These are phyloP conservation scores for Panthera tigris DNA, from an alignment of 2,113 vertebrate species.

Conservation along the genomic window DNA sequence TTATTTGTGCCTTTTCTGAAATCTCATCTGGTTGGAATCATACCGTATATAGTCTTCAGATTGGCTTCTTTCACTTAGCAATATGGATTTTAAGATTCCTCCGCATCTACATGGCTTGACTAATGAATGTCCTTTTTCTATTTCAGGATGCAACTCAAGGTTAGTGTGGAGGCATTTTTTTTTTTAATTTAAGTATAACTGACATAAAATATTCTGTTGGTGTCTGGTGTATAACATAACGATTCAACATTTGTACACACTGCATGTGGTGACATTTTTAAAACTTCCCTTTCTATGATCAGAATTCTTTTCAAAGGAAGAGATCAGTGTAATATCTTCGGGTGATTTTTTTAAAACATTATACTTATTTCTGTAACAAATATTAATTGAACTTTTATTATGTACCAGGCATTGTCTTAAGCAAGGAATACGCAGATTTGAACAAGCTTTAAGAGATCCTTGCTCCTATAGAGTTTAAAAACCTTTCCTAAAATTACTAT, in stretches of 20 bases:
- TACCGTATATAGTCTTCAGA: background rate
- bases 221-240: background rate
- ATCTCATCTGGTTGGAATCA: background rate
- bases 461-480: background rate
- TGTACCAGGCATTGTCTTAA: background rate
- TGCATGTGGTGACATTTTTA: background rate
- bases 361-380: background rate
- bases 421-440: background rate
- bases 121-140: background rate
- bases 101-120: background rate
- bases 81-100: background rate
- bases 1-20: background rate
- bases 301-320: slow-evolving; percentile 21
- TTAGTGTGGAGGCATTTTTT: background rate
- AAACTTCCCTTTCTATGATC: background rate
- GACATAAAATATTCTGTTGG: background rate
- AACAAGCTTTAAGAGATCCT: background rate
- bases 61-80: background rate
- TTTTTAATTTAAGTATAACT: background rate
- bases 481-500: background rate
- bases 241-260: background rate
- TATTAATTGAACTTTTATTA: background rate
- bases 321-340: background rate
- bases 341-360: background rate
- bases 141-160: background rate